Base-by-base conservation (phyloP, 1,140 invertebrate species). In the Brachionus koreanus region DNA sequence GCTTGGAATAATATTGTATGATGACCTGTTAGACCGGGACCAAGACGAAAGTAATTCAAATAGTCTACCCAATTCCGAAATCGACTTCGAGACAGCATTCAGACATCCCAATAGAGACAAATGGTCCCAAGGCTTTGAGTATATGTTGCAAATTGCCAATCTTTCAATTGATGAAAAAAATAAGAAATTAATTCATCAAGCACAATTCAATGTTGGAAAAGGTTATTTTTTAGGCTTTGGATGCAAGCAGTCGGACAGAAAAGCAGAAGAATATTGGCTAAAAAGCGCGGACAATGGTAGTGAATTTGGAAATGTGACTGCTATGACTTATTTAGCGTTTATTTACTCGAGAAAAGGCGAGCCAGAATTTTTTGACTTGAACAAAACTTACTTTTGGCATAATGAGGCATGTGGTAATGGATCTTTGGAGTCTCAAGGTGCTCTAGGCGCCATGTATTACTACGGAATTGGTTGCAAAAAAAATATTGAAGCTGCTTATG, bases 321-420 rank as follows among this genome's bases (percentile, higher is more conserved):
- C 88, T 4, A 88, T 88, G 83, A 85, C 85, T 16, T 85, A 84
- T 9, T 85, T 89, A 3, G 88, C 87, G 3, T 86, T 88, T 86
- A 87, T 86, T 83, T 89, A 89, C 82, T 87, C 87, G 29, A 49
- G 85, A n/a, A 83, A 83, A 46, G 49, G 33, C 49, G 84, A 85
- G 12, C 65, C 43, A 16, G 84, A 87, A 19, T 84, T 82, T 63
- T 76, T 83, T 0, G 85, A 89, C 83, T 83, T 89, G 6, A 85
- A 87, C 25, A 87, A 88, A 75, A 86, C 87, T 13, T 88, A 87
- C 77, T 88, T 87, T 83, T 89, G 88, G 87, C 88, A 89, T 76
- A 86, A 86, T 16, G 87, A 88, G 74, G 88, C 88, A n/a, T 87
- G 86, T 84, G 87, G 87, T 10, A 88, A 88, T 85, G 88, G 88